Percentiles rank a stretch among this genome's conserved stretches.
phyloP scores from a whole-genome alignment of 2,888 invertebrate genomes.

The Tortricodes alternella region DNA sequence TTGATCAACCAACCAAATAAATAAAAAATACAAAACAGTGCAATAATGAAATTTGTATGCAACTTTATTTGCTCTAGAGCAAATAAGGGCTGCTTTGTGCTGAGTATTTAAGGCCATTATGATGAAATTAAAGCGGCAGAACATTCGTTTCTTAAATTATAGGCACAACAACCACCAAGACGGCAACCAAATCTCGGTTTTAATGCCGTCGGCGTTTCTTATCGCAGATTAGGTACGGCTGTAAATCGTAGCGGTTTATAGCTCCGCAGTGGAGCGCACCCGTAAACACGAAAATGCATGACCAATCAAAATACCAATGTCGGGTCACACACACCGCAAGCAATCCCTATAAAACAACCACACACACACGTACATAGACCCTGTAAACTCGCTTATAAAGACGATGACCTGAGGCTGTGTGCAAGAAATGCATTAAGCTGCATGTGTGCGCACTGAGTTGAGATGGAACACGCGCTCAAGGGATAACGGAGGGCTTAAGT shows the following conservation, averaged over 20 bases:
- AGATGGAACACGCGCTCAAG: conserved; percentile 79
- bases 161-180: neutral
- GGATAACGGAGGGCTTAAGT: conserved; percentile 80
- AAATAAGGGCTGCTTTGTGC: too few relatives aligned
- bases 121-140: too few relatives aligned
- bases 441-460: conserved; percentile 60
- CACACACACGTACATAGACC: conserved; percentile 11
- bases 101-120: too few relatives aligned
- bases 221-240: conserved; percentile 58
- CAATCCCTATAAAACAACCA: conserved; percentile 28
- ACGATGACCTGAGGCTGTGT: conserved; percentile 39
- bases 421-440: conserved; percentile 60
- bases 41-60: too few relatives aligned
- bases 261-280: conserved; percentile 64
- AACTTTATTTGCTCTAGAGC: too few relatives aligned
- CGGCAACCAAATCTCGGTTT: conserved; percentile 14
- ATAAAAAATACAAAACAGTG: too few relatives aligned
- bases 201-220: conserved; percentile 33
- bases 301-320: conserved; percentile 83
- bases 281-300: conserved; percentile 82
- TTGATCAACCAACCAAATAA: too few relatives aligned
- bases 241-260: conserved; percentile 75
- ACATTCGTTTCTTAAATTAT: neutral
- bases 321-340: conserved; percentile 59
- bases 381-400: conserved; percentile 26